A percentile compares a stretch with the other conserved stretches of the same genome.
phyloP scores from a whole-genome alignment of 2,888 invertebrate genomes.

The Spodoptera exigua region DNA sequence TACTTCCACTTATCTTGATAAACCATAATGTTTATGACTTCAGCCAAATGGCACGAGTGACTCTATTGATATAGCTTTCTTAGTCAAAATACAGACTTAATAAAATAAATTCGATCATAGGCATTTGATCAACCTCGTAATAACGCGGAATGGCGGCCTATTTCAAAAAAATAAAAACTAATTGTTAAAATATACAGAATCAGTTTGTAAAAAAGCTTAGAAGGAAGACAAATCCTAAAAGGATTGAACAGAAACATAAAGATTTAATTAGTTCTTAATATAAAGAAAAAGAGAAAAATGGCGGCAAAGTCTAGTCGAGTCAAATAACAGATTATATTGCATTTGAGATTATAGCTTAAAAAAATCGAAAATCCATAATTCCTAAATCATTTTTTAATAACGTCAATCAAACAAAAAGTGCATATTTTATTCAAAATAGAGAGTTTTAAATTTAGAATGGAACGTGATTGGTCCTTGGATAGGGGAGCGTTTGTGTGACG shows the following conservation, averaged over 20 bases:
- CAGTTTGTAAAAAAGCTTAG: conserved; percentile 38
- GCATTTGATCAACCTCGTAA: conserved; percentile 57
- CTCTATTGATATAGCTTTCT: conserved; percentile 46
- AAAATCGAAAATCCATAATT: conserved; percentile 31
- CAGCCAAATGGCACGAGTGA: conserved; percentile 76
- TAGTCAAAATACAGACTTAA: conserved; percentile 50
- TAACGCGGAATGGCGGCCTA: conserved; percentile 32
- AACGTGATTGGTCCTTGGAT: conserved; percentile 51
- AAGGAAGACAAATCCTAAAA: conserved; percentile 24
- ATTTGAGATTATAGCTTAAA: conserved; percentile 18
- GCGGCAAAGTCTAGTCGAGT: conserved; percentile 9
- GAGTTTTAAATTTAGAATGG: conserved; percentile 53
- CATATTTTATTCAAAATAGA: conserved; percentile 40
- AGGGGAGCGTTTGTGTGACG: conserved; percentile 47
- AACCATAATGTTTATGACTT: conserved; percentile 69
- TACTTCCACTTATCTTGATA: conserved; percentile 32
- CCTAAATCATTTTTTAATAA: conserved; percentile 11
- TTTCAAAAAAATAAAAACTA: conserved; percentile 39
- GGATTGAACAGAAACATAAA: conserved; percentile 38
- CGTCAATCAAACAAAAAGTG: conserved; percentile 36
- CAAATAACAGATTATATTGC: conserved; percentile 8
- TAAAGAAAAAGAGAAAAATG: conserved; percentile 17
- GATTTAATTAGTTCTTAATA: conserved; percentile 34
- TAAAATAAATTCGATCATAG: conserved; percentile 69
- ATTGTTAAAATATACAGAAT: conserved; percentile 35